Percentiles rank a stretch among this genome's conserved stretches.
Evolutionary conservation across 2,888 invertebrate species (phyloP).

Genomic region (Spodoptera exigua): DNA sequence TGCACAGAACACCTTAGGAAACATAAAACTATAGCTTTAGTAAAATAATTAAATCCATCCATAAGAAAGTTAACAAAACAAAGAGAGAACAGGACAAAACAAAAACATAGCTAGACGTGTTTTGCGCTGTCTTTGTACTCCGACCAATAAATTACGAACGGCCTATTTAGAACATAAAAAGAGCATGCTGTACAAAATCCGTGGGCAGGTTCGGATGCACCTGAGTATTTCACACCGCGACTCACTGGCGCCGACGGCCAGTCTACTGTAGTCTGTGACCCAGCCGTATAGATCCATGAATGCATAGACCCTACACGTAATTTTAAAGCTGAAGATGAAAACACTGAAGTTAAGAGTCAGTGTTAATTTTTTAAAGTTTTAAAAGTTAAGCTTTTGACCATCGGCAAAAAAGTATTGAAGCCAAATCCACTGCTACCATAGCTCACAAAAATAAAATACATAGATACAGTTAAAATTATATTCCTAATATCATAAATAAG

Average conservation of each 20-base stretch:
- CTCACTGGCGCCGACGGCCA: slow-evolving; percentile 89
- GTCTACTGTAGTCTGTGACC: slow-evolving; percentile 75
- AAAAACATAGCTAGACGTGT: slow-evolving; percentile 11
- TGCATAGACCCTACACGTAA: slow-evolving; percentile 51
- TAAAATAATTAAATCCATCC: slow-evolving; percentile 1
- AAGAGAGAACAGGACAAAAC: slow-evolving; percentile 2
- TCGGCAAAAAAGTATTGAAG: no score
- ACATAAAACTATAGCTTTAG: not conserved
- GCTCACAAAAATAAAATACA: no score
- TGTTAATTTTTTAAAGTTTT: not conserved
- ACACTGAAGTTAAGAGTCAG: not conserved
- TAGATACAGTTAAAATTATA: not conserved
- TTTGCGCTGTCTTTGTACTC: slow-evolving; percentile 23
- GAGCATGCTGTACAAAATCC: slow-evolving; percentile 77
- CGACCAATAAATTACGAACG: slow-evolving; percentile 27
- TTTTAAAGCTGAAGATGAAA: slow-evolving; percentile 1
- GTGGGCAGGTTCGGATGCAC: slow-evolving; percentile 90
- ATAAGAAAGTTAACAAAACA: slow-evolving; percentile 5
- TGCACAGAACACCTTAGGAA: not conserved
- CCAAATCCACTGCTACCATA: no score
- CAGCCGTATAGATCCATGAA: slow-evolving; percentile 54
- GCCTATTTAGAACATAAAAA: slow-evolving; percentile 47
- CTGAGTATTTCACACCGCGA: slow-evolving; percentile 91
- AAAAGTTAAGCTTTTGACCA: no score
- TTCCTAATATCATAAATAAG: no score